Evolutionary conservation across 1,140 invertebrate species (phyloP), one percentile per base, ranked within the genome.

Genomic region (Bombus soroeensis): DNA sequence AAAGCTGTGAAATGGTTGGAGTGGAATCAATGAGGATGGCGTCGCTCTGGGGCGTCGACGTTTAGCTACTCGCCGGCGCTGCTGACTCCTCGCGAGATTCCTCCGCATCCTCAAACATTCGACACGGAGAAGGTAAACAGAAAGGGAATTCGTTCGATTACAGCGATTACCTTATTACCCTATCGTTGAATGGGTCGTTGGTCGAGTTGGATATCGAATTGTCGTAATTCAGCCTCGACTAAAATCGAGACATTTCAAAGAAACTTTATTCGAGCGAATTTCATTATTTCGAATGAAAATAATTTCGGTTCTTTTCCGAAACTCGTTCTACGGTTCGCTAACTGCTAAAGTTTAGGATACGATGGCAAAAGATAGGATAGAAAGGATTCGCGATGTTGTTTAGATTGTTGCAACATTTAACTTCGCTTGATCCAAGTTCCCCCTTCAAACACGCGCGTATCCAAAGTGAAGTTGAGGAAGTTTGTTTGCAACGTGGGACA

Each of bases 1-100:
- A 32, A 59, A 62, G 64, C 13, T 13, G 53, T 73, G 77, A 72
- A 53, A 84, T 70, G 89, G 70, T 37, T n/a, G 71, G 84, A 82
- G 84, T 8, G 88, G 92, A 88, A 92, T 92, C 92, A 92, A 92
- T 92, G 92, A 88, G 90, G 81, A 91, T 89, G 92, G 92, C 91
- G 92, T 92, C 92, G 88, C 87, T 92, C 89, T 90, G 92, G 90
- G 90, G 86, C 90, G 90, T 89, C 91, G 89, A 91, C 90, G 89
- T 82, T 87, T 59, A 74, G 83, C 64, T 62, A 62, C 90, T 88
- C 90, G 91, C 87, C 87, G 85, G 85, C 85, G 88, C 87, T 91
- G 87, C 74, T 81, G 70, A 71, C 74, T 85, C 32, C 64, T 10
- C 71, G 59, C 68, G 79, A 84, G 76, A 34, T 28, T 82, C 79